These are phyloP conservation scores for Peribatodes rhomboidaria DNA, from an alignment of 2,888 invertebrate genomes.

Conservation along the genomic window DNA sequence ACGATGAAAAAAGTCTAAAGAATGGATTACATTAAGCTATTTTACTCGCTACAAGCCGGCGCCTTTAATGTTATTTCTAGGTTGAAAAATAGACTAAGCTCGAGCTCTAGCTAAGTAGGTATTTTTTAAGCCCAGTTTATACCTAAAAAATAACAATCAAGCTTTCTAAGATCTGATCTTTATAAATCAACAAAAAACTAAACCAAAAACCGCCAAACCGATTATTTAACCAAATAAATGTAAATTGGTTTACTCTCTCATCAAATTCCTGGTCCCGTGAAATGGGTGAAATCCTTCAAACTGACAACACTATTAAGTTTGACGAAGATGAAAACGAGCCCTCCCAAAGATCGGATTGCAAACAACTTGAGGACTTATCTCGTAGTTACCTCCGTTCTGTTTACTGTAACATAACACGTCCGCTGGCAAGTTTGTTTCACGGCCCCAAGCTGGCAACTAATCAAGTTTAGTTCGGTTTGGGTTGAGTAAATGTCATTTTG, in stretches of 20 bases:
- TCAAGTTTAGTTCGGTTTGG: background rate
- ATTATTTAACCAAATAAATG: conserved; percentile 6
- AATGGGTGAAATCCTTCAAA: conserved; percentile 11
- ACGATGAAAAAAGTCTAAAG: no score
- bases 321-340: conserved; percentile 31
- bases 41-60: no score
- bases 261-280: conserved; percentile 10
- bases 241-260: background rate
- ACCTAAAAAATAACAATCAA: background rate
- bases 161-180: no score
- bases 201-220: background rate
- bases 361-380: conserved; percentile 22
- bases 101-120: no score
- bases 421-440: background rate
- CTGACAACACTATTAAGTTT: conserved; percentile 29
- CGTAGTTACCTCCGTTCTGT: conserved; percentile 5
- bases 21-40: no score
- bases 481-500: background rate
- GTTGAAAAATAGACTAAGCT: no score
- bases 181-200: background rate
- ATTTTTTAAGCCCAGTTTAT: no score
- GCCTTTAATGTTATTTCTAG: no score
- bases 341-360: conserved; percentile 13
- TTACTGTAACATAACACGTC: conserved; percentile 12
- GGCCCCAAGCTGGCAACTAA: background rate